phyloP scores from a whole-genome alignment of 2,113 vertebrate genomes.

The Tauraco erythrolophus region DNA sequence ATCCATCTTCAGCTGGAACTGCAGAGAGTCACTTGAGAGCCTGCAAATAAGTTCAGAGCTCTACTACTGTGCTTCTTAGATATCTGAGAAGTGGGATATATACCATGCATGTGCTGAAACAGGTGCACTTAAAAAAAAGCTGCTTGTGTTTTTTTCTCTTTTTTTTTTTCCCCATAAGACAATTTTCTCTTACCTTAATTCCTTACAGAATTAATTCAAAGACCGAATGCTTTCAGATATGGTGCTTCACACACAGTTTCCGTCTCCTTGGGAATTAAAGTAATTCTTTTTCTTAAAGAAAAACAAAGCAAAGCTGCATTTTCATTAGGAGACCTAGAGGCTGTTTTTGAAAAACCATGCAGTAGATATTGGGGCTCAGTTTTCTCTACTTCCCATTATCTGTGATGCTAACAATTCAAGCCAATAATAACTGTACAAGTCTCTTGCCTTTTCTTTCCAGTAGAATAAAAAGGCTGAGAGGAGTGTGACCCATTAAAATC shows the following conservation, averaged over 20 bases:
- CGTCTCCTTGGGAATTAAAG: background rate
- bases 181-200: background rate
- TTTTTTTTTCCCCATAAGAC: background rate
- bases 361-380: background rate
- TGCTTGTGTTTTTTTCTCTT: no score
- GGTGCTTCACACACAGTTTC: background rate
- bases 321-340: background rate
- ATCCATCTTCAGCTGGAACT: constrained; percentile 58
- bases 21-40: constrained; percentile 57
- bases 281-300: background rate
- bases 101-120: background rate
- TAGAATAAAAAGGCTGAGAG: background rate
- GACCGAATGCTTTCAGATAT: background rate
- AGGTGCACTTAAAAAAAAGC: background rate
- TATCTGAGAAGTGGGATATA: background rate
- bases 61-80: background rate
- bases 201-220: background rate
- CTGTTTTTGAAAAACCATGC: background rate
- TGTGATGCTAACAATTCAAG: background rate
- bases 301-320: background rate
- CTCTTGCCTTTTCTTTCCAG: background rate
- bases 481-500: background rate
- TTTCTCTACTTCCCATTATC: background rate
- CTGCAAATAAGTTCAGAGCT: constrained; percentile 50
- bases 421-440: background rate